Evolutionary conservation across 2,797 vertebrate species (phyloP), one percentile per base, ranked within the genome.

Genomic region (Aplochiton taeniatus): DNA sequence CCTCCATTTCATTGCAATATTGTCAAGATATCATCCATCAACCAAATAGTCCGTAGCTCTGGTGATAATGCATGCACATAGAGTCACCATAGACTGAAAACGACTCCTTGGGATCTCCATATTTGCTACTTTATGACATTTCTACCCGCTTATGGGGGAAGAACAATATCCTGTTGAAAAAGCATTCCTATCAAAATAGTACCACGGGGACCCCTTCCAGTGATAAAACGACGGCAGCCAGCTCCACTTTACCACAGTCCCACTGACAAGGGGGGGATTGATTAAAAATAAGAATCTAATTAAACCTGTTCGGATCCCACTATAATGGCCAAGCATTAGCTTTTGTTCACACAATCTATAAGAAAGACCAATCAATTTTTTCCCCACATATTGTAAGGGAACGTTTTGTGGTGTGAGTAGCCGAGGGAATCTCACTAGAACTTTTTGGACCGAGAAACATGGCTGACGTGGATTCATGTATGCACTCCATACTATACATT

Each of bases 351-450:
- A 76, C 77, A 74, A 79, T 82, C 68, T 76, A 82, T 52, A 59
- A 74, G 79, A 77, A 75, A 77, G 69, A 83, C 79, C 72, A 77
- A 46, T 49, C 43, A n/a, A 0, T 57, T 12, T 57, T 20, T 66
- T 78, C 82, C 82, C 80, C 76, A 75, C 74, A 77, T 68, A 44
- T 76, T 77, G 84, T 13, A 85, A 82, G 53, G 72, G 64, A 78
- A 85, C 73, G 69, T 82, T 31, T 31, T 31, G 31, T 31, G 31
- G 31, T 3, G 31, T 31, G 31, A 31, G 31, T 31, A 31, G 31
- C 6, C 89, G 79, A 70, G 82, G 50, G 90, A 90, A 87, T 89
- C 88, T 90, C 86, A 90, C 91, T 93, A 92, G 72, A 80, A 81
- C 75, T 79, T 84, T 78, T 74, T 79, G 75, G 81, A 64, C 65